Base-by-base conservation (phyloP, 2,888 invertebrate species). In the Cantharis flavilabris region DNA sequence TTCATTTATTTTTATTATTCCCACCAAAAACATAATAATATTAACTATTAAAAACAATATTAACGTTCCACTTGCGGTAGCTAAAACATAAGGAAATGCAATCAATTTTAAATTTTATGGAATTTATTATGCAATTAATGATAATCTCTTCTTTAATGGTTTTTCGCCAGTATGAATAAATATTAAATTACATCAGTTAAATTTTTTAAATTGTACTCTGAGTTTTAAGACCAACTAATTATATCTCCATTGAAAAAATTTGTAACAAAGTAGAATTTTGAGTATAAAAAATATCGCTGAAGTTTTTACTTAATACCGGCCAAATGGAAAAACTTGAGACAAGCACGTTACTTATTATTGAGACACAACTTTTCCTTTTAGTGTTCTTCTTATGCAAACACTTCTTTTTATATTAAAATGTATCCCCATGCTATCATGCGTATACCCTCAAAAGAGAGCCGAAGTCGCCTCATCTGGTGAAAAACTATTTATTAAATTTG, bases 1-100 rank as follows among this genome's bases (percentile, higher is more conserved):
- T 9, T 75, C 49, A 10, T 70, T 64, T 7, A 28, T 16, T 16
- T 75, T 33, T 7, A 75, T 64, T 11, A 23, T 13, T 9, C 75
- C 75, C 16, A 75, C 75, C 49, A 75, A 20, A 9, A 75, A 20
- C 75, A 75, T 75, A 10, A 71, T 71, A 16, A 75, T n/a, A 11
- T 75, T 70, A 4, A 75, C 13, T 65, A 75, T 49, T n/a, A 75
- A 65, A 18, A 75, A 71, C 18, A 75, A 7, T n/a, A 70, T 65
- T 49, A 75, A 33, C 3, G 75, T 70, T 20, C 28, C 49, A 49
- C 64, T 70, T 11, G 26, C 71, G n/a, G 70, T 18, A 20, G 75
- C 75, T 75, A 64, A 70, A 75, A 75, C 18, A 64, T 9, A 23
- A 65, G 30, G 23, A 20, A 26, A 26, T 26, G 5, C 26, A 26